A percentile compares a stretch with the other conserved stretches of the same genome.
Evolutionary conservation across 2,888 invertebrate species (phyloP).

Genomic region (Microctonus aethiopoides): DNA sequence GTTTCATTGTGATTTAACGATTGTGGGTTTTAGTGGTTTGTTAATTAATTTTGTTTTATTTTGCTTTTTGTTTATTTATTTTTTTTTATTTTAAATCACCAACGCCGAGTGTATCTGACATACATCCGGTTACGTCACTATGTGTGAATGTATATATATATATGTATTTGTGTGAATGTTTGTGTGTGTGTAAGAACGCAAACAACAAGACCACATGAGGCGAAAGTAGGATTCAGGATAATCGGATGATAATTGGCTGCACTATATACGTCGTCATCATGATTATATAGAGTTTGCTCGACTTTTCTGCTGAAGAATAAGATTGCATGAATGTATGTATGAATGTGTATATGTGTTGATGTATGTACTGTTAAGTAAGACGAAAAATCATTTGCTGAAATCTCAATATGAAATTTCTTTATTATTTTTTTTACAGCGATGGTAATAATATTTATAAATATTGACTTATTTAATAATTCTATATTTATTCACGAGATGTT

Average conservation of each 20-base stretch:
- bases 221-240: conserved; percentile 40
- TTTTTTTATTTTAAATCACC: background rate
- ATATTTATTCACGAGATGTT: conserved; percentile 41
- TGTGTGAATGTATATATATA: no score
- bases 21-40: no score
- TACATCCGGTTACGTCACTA: background rate
- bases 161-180: no score
- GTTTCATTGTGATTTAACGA: no score
- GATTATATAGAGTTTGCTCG: conserved; percentile 26
- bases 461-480: conserved; percentile 55
- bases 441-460: no score
- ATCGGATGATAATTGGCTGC: conserved; percentile 42
- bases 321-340: conserved; percentile 13
- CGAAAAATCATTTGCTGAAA: conserved; percentile 13
- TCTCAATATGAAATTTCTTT: conserved; percentile 9
- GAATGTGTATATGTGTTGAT: conserved; percentile 6
- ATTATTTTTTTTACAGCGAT: conserved; percentile 36
- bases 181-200: background rate
- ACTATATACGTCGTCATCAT: conserved; percentile 23
- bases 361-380: background rate
- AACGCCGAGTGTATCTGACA: background rate
- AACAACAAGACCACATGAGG: background rate
- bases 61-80: no score
- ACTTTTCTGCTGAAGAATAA: conserved; percentile 31
- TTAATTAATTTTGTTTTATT: no score